Conservation (phyloP, 2,797 vertebrate species). For the Babyrousa celebensis region DNA sequence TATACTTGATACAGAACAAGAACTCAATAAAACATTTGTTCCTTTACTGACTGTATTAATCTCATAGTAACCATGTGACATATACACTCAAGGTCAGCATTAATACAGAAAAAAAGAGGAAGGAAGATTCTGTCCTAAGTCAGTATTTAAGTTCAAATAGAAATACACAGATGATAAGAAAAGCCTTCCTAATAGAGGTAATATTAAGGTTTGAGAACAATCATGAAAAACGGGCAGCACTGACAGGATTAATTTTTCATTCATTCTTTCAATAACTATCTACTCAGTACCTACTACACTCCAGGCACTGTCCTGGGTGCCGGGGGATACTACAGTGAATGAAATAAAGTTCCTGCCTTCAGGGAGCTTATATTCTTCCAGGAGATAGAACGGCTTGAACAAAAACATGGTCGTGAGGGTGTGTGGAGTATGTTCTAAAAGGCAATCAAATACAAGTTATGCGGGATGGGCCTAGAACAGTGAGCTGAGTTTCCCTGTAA, state of each 20-base stretch:
- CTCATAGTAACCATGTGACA: constrained; percentile 47
- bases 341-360: constrained; percentile 59
- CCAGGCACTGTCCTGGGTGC: neutral
- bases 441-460: neutral
- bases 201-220: neutral
- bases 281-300: neutral
- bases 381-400: neutral
- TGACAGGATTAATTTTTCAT: constrained; percentile 48
- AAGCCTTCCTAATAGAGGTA: constrained; percentile 27
- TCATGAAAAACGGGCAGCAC: neutral
- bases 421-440: neutral
- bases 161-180: constrained; percentile 48
- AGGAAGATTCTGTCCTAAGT: neutral
- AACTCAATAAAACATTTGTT: constrained; percentile 36
- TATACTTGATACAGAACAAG: constrained; percentile 18
- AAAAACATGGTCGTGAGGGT: neutral
- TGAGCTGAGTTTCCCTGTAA: neutral
- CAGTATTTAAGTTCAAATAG: constrained; percentile 14
- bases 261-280: constrained; percentile 40
- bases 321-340: neutral
- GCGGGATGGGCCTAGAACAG: neutral
- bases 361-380: constrained; percentile 26
- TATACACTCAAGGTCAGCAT: neutral
- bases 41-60: constrained; percentile 47
- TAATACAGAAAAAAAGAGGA: constrained; percentile 25